Percentiles rank a stretch among this genome's conserved stretches.
Conservation (phyloP, 2,888 invertebrate species). For the Drosophila mercatorum region DNA sequence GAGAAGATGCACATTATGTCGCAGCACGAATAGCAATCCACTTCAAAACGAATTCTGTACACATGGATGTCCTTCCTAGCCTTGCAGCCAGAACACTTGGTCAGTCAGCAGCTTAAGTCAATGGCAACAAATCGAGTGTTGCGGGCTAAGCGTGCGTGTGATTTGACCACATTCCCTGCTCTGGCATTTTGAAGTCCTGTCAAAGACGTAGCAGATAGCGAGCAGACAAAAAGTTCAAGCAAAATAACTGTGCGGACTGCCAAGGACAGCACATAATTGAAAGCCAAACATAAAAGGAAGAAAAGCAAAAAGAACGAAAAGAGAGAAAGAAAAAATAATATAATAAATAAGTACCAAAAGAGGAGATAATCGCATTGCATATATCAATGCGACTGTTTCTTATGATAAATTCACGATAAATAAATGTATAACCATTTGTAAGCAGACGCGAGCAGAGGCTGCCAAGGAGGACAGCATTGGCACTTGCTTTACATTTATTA, state of each 20-base stretch:
- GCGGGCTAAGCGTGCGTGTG: slow-evolving; percentile 48
- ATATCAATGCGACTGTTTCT: background rate
- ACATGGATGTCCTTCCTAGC: background rate
- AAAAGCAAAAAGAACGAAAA: background rate
- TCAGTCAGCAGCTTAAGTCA: slow-evolving; percentile 15
- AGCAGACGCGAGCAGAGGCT: background rate
- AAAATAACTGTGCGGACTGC: slow-evolving; percentile 1
- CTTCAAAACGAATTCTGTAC: background rate
- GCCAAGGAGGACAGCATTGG: background rate
- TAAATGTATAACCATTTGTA: background rate
- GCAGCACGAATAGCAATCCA: background rate
- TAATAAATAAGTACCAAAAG: background rate
- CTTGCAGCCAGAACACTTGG: background rate
- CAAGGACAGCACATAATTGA: slow-evolving; percentile 44
- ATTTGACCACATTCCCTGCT: slow-evolving; percentile 49
- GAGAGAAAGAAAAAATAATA: background rate
- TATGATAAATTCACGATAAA: background rate
- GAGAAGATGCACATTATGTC: background rate
- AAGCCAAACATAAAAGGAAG: slow-evolving; percentile 19
- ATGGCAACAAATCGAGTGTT: slow-evolving; percentile 48
- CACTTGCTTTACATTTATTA: background rate
- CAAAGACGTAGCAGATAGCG: slow-evolving; percentile 20
- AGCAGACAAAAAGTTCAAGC: background rate
- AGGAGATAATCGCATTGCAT: slow-evolving; percentile 2
- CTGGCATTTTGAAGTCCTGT: slow-evolving; percentile 39